Evolutionary conservation across 2,113 vertebrate genomes (phyloP), one percentile per base, ranked within the genome.

Genomic region (Hippolais icterina): DNA sequence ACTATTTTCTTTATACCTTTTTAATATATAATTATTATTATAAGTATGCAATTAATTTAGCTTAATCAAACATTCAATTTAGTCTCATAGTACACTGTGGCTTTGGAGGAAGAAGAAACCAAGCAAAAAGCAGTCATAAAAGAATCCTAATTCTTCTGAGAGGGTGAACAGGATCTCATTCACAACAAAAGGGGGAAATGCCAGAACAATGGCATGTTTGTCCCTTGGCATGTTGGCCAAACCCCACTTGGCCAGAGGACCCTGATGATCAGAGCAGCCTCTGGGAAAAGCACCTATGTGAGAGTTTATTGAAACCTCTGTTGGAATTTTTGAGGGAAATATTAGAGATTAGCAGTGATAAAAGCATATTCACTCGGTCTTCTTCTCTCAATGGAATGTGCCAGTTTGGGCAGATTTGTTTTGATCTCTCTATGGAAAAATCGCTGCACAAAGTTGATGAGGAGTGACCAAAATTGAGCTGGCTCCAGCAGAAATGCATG

Each of bases 121-220:
- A 39, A 65, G 24, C 6, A 33, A 60, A 72, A 59, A 84, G 22
- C 31, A 79, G 39, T 46, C 7, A 1, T 11, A 8, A 61, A 82
- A 57, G 11, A 66, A 50, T 60, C 18, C 29, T 22, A 1, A 24
- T 61, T 39, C 50, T 76, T 77, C 41, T 7, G 8, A 2, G 41
- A 19, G 49, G 4, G 31, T 28, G 69, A 59, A 21, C 8, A 69
- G 90, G 83, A 63, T 75, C 69, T 56, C 28, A 6, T 65, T 68
- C 81, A 66, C 90, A 95, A 92, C 74, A 92, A 95, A 95, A 44
- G 79, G 79, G 66, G 69, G 70, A n/a, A 56, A 65, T 59, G 47
- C 60, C 44, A 87, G 87, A 72, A 19, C 41, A 72, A 6, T 4
- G 15, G n/a, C 3, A 7, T 4, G 37, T 70, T 74, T 21, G 1